These are phyloP conservation scores for Rhinolophus sinicus DNA, from an alignment of 2,113 vertebrate genomes.

Conservation along the genomic window DNA sequence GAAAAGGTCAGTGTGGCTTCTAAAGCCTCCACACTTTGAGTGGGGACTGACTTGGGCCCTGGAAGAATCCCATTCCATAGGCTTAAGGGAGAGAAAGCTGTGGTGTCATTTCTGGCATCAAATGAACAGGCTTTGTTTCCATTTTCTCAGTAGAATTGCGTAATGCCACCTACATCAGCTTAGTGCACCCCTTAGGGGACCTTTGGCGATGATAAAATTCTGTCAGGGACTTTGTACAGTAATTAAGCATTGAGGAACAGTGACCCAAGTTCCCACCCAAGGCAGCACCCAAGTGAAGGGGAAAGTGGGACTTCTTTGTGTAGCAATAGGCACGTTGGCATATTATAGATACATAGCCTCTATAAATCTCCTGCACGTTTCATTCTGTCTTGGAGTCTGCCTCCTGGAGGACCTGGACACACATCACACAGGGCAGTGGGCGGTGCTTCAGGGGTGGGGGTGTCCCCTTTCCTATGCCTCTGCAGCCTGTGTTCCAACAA, in stretches of 20 bases:
- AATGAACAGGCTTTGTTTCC: constrained; percentile 69
- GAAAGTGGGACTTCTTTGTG: not conserved
- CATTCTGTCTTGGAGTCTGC: not conserved
- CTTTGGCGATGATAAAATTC: fast-evolving
- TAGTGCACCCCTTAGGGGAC: fast-evolving
- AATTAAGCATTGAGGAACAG: not conserved
- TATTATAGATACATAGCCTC: fast-evolving
- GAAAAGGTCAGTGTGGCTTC: not conserved
- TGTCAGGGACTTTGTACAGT: fast-evolving
- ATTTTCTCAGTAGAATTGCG: constrained; percentile 40
- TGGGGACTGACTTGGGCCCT: not conserved
- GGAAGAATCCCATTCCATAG: constrained; percentile 49
- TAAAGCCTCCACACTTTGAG: not conserved
- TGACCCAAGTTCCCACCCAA: not conserved
- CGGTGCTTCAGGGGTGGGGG: fast-evolving
- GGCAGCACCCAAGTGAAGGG: fast-evolving
- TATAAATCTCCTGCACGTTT: fast-evolving
- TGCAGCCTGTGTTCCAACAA: not conserved
- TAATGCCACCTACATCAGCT: fast-evolving
- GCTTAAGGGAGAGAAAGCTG: constrained; percentile 81
- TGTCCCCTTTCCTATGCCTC: not conserved
- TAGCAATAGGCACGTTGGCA: fast-evolving
- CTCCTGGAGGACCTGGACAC: not conserved
- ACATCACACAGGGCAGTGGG: fast-evolving
- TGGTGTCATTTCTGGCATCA: constrained; percentile 11